phyloP scores from a whole-genome alignment of 2,797 vertebrate species.

The Mycteria americana region DNA sequence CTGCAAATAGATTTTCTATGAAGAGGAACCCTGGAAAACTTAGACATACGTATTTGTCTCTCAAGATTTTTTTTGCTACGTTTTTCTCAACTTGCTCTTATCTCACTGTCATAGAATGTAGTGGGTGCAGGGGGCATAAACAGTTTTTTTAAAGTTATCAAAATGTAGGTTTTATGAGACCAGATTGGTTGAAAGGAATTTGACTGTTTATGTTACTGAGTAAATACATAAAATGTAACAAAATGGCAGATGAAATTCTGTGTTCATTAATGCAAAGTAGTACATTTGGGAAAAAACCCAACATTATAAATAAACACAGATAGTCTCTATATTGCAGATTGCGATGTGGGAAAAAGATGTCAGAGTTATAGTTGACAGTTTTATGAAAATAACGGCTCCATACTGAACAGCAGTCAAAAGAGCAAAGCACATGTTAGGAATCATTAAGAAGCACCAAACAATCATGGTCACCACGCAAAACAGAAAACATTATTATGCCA shows the following conservation, averaged over 20 bases:
- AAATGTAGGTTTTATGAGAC: not conserved
- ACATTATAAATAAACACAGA: not conserved
- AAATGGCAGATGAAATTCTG: constrained; percentile 6
- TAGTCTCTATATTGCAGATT: not conserved
- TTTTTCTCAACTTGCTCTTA: not conserved
- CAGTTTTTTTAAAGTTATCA: not conserved
- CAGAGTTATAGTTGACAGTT: not conserved
- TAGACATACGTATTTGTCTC: not conserved
- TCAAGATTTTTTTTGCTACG: not conserved
- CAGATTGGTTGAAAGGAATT: not conserved
- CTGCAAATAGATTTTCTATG: not conserved
- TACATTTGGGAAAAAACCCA: not conserved
- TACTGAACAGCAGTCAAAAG: constrained; percentile 8
- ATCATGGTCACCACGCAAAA: not conserved
- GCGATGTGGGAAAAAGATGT: not conserved
- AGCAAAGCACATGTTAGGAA: not conserved
- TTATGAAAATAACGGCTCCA: constrained; percentile 2
- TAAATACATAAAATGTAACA: not conserved
- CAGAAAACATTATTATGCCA: not conserved
- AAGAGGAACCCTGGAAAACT: not conserved
- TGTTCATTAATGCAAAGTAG: not conserved
- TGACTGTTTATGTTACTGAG: not conserved
- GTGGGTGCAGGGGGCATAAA: not conserved
- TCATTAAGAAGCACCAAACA: not conserved
- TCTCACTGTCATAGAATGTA: not conserved